Conservation (phyloP, 2,113 vertebrate species). For the Telmatochromis sp. region DNA sequence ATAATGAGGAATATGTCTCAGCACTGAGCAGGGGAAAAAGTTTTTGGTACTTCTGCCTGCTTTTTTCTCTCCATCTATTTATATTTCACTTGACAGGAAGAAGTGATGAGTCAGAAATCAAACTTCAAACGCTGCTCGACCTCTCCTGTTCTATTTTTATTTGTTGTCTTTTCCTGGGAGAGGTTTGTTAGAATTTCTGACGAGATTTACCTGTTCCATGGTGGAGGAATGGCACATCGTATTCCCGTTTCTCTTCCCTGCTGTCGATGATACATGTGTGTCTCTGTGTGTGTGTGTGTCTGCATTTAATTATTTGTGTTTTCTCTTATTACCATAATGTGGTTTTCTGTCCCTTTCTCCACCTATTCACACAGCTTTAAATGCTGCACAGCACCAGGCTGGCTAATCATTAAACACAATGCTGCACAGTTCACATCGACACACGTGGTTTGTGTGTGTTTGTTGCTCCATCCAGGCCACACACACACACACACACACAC, state of each 20-base stretch:
- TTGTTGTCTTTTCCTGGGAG: neutral
- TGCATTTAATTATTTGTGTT: neutral
- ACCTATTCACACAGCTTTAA: neutral
- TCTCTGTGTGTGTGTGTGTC: neutral
- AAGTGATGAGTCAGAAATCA: neutral
- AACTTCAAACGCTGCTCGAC: neutral
- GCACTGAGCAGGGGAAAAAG: neutral
- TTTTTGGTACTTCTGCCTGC: neutral
- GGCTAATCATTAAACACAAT: slow-evolving; percentile 27
- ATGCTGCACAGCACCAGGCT: neutral
- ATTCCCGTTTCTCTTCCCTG: neutral
- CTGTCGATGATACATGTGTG: neutral
- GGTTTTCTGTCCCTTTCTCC: neutral
- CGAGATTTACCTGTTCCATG: neutral
- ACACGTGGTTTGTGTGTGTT: neutral
- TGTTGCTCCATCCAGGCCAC: neutral
- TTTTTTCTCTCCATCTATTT: neutral
- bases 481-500: neutral
- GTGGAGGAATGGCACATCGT: neutral
- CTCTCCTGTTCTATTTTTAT: neutral
- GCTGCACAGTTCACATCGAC: neutral
- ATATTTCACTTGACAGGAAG: neutral
- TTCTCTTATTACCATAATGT: neutral
- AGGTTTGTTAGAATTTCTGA: neutral
- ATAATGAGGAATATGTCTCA: slow-evolving; percentile 2